phyloP scores from a whole-genome alignment of 1,140 invertebrate species.

The Contarinia nasturtii region DNA sequence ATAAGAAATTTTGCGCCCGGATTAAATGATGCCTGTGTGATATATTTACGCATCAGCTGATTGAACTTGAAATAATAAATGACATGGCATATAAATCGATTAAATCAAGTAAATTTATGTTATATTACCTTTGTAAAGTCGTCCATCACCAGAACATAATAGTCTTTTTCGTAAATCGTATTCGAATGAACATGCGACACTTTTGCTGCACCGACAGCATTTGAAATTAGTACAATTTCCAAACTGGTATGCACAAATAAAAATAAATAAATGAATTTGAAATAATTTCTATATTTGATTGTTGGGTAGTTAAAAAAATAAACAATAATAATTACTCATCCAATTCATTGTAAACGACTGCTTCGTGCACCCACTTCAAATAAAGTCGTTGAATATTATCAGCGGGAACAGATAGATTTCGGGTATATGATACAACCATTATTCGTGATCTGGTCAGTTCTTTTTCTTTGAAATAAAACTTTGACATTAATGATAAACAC shows the following conservation, averaged over 20 bases:
- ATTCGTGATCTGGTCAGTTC: slow-evolving; percentile 15
- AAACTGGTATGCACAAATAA: neutral
- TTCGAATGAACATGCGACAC: neutral
- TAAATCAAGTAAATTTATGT: neutral
- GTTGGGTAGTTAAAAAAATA: slow-evolving; percentile 5
- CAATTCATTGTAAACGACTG: neutral
- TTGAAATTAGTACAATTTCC: slow-evolving; percentile 1
- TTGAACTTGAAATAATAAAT: slow-evolving; percentile 10
- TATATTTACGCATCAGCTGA: slow-evolving; percentile 9
- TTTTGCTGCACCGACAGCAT: neutral
- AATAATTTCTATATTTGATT: neutral
- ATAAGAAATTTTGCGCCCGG: slow-evolving; percentile 17
- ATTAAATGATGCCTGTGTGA: slow-evolving; percentile 15
- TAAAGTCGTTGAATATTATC: slow-evolving; percentile 15
- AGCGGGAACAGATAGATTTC: slow-evolving; percentile 14
- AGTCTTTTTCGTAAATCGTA: neutral
- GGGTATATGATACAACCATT: slow-evolving; percentile 11
- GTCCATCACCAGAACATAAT: neutral
- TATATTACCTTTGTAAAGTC: neutral
- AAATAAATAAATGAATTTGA: slow-evolving; percentile 7
- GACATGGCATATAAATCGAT: slow-evolving; percentile 14
- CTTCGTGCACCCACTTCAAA: slow-evolving; percentile 12
- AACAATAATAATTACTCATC: slow-evolving; percentile 10
- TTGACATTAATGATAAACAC: slow-evolving; percentile 15
- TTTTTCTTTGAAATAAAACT: slow-evolving; percentile 12